Evolutionary conservation across 1,140 invertebrate genomes (phyloP).

Genomic region (Catajapyx aquilonaris): DNA sequence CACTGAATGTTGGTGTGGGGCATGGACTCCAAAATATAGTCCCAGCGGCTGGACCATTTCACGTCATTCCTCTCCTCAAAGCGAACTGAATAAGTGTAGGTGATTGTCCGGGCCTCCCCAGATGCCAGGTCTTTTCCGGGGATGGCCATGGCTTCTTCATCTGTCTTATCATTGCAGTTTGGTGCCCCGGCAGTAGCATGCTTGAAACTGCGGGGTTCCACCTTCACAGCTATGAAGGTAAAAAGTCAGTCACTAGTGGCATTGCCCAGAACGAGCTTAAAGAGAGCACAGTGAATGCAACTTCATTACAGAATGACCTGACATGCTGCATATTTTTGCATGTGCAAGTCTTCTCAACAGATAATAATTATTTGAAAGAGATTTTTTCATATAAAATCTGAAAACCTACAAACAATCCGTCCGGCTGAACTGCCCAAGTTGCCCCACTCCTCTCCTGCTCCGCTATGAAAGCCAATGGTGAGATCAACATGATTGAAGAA

Average conservation of each 20-base stretch:
- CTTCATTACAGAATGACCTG: too few relatives aligned
- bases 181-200: constrained; percentile 25
- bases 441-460: constrained; percentile 58
- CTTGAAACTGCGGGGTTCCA: constrained; percentile 56
- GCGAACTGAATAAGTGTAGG: constrained; percentile 70
- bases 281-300: too few relatives aligned
- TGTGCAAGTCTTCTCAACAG: too few relatives aligned
- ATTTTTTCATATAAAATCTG: too few relatives aligned
- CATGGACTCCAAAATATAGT: constrained; percentile 96
- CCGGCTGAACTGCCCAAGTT: constrained; percentile 57
- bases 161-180: constrained; percentile 27
- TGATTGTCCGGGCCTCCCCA: constrained; percentile 39
- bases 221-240: constrained; percentile 35
- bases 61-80: constrained; percentile 58
- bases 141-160: constrained; percentile 39
- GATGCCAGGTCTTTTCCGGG: constrained; percentile 25
- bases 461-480: constrained; percentile 78
- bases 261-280: too few relatives aligned
- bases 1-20: constrained; percentile 97
- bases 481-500: constrained; percentile 95
- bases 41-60: constrained; percentile 98
- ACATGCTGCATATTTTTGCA: too few relatives aligned
- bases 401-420: constrained; percentile 61
- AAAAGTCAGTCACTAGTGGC: too few relatives aligned
- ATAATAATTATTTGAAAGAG: too few relatives aligned